Evolutionary conservation across 92 coral and sea anemone genomes (phyloP).

Genomic region (Paramuricea clavata): DNA sequence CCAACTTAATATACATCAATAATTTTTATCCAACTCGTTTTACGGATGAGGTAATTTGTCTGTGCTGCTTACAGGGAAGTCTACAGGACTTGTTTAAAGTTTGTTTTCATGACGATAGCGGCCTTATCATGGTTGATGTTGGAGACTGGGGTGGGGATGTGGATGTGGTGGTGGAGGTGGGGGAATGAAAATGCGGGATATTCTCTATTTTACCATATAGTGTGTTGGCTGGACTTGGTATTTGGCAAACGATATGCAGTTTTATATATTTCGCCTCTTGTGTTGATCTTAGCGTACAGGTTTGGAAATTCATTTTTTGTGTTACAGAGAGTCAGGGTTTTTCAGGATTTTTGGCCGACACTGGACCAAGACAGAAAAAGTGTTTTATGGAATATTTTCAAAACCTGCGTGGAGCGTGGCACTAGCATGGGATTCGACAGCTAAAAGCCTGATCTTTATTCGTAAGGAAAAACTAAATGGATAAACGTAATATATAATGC

Average conservation of each 20-base stretch:
- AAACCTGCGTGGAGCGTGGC: slow-evolving; percentile 85
- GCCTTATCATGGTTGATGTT: too few relatives aligned
- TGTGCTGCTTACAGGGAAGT: too few relatives aligned
- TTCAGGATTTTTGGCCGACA: too few relatives aligned
- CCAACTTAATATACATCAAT: slow-evolving; percentile 90
- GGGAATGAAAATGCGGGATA: too few relatives aligned
- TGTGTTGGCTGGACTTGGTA: slow-evolving; percentile 51
- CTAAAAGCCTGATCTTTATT: too few relatives aligned
- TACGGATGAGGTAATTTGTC: slow-evolving; percentile 75
- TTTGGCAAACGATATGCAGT: slow-evolving; percentile 52
- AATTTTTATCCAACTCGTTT: slow-evolving; percentile 81
- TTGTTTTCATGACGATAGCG: too few relatives aligned
- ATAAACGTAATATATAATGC: too few relatives aligned
- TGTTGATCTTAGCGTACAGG: slow-evolving; percentile 24
- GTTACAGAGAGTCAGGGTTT: too few relatives aligned
- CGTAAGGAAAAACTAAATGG: too few relatives aligned
- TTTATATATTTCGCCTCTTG: slow-evolving; percentile 11
- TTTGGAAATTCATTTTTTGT: background rate
- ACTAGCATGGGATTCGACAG: slow-evolving; percentile 94
- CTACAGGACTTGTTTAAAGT: background rate
- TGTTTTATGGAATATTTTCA: slow-evolving; percentile 78
- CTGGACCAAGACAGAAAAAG: slow-evolving; percentile 73
- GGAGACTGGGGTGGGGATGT: too few relatives aligned
- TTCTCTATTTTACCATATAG: background rate
- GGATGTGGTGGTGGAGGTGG: too few relatives aligned